phyloP scores from a whole-genome alignment of 2,888 invertebrate species.

The Eupithecia insigniata region DNA sequence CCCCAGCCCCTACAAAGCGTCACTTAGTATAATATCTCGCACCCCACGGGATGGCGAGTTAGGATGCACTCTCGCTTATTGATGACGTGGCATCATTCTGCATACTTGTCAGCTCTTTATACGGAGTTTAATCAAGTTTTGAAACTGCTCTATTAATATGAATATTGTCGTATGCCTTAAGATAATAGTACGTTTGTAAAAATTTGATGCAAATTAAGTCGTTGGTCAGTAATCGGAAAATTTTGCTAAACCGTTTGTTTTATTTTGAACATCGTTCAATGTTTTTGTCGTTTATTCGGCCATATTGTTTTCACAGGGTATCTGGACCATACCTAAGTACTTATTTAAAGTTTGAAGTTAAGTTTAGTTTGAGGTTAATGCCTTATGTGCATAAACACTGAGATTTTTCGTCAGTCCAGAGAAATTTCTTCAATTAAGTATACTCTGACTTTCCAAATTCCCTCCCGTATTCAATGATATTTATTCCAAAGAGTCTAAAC shows the following conservation, averaged over 20 bases:
- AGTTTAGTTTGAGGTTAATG: neutral
- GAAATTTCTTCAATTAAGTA: neutral
- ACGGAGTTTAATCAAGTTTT: conserved; percentile 4
- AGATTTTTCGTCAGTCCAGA: too few species aligned
- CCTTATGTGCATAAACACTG: neutral
- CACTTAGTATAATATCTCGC: conserved; percentile 78
- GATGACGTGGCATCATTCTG: conserved; percentile 21
- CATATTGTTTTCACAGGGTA: neutral
- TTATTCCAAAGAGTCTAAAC: conserved; percentile 27
- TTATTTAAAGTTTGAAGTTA: neutral
- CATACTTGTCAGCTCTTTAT: neutral
- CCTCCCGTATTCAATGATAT: neutral
- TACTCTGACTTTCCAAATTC: neutral
- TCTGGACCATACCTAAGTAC: too few species aligned
- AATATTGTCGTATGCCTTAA: neutral
- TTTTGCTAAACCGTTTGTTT: neutral
- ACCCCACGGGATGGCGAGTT: conserved; percentile 45
- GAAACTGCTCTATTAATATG: neutral
- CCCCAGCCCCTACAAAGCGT: conserved; percentile 49
- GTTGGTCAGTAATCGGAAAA: neutral
- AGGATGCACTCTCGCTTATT: conserved; percentile 29
- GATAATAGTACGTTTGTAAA: neutral
- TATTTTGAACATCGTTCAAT: neutral
- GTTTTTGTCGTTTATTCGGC: neutral
- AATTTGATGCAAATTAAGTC: neutral